Evolutionary conservation across 1,140 invertebrate species (phyloP), one percentile per base, ranked within the genome.

Genomic region (Zaprionus tsacasi): DNA sequence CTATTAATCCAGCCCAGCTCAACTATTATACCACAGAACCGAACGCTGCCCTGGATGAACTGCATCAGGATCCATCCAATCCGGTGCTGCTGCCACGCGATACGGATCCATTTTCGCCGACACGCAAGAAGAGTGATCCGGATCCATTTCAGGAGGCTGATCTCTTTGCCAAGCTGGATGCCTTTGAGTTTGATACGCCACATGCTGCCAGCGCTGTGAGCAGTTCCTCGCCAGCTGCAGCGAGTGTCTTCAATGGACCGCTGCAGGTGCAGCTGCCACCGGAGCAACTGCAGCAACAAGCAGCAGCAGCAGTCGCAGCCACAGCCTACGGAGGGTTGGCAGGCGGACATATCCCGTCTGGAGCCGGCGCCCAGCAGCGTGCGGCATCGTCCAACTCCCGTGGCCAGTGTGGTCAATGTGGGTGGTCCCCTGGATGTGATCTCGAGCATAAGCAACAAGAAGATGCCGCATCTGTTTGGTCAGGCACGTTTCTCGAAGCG

Each of bases 131-230:
- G 65, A 93, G 94, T 59, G 95, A 96, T 93, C 85, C 85, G 38
- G 95, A 96, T 76, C 95, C 95, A 13, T 96, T 96, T 91, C 95
- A 96, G 89, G 94, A 94, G n/a, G 91, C 86, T 13, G 91, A 92
- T 81, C 96, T 93, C 68, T 94, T 94, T 77, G 70, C 85, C 77
- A 92, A 85, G 82, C 88, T 93, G 60, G 95, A 96, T 88, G 95
- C 95, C 10, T 96, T 96, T 77, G 94, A 95, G 65, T 94, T 93
- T 43, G 93, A 94, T 93, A 93, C 91, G 80, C 83, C 60, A 50
- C 68, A 40, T 12, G 12, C 27, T 21, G 10, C 61, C 59, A 13
- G 15, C 27, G 13, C 60, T 17, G 30, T 55, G 43, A 10, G 30
- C 78, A 33, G 43, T 70, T 5, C 65, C 66, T 59, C 57, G 11